A percentile compares a stretch with the other conserved stretches of the same genome.
phyloP scores from a whole-genome alignment of 2,888 invertebrate species.

The Tipula confusa region DNA sequence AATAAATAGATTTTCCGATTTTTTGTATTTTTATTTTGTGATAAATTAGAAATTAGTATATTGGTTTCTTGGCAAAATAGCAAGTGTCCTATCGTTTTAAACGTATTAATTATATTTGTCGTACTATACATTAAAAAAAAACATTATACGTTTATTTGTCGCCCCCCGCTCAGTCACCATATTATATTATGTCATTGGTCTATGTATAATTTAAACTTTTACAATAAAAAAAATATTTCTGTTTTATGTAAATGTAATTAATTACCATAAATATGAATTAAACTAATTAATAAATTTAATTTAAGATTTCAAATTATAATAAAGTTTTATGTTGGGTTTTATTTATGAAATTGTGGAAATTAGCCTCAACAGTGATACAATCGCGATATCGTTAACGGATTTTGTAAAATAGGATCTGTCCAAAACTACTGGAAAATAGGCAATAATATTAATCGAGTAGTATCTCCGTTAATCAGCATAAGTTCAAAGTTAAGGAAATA shows the following conservation, averaged over 20 bases:
- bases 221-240: neutral
- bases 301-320: neutral
- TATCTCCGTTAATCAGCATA: too few relatives aligned
- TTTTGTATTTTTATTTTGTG: conserved; percentile 1
- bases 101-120: neutral
- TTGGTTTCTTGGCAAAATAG: neutral
- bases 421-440: too few relatives aligned
- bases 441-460: too few relatives aligned
- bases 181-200: neutral
- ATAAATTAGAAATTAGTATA: neutral
- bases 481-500: too few relatives aligned
- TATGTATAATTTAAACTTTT: neutral
- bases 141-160: neutral
- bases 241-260: conserved; percentile 10
- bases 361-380: too few relatives aligned
- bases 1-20: neutral
- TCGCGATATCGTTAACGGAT: too few relatives aligned
- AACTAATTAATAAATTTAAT: neutral
- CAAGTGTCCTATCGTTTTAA: conserved; percentile 12
- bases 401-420: too few relatives aligned
- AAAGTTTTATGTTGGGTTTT: neutral
- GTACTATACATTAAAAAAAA: neutral
- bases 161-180: neutral
- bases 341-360: neutral
- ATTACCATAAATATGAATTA: neutral